phyloP scores from a whole-genome alignment of 2,888 invertebrate genomes.

The Sialis lutaria region DNA sequence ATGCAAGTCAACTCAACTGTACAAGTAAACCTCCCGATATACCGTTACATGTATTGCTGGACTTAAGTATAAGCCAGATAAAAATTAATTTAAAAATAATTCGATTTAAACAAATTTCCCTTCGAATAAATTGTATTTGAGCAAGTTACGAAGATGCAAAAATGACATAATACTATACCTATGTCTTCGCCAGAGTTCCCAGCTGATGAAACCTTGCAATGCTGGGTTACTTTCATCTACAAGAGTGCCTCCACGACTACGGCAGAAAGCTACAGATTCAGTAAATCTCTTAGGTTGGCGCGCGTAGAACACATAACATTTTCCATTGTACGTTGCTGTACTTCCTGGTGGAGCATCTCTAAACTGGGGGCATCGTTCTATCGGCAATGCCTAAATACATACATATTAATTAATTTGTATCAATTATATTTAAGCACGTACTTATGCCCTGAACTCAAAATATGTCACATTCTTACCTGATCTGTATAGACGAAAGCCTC shows the following conservation, averaged over 20 bases:
- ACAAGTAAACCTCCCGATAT: too few relatives aligned
- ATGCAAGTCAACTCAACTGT: too few relatives aligned
- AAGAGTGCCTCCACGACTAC: conserved; percentile 63
- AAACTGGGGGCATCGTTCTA: conserved; percentile 84
- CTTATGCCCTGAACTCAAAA: too few relatives aligned
- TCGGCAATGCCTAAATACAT: conserved; percentile 52
- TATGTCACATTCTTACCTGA: conserved; percentile 27
- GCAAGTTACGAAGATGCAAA: not conserved
- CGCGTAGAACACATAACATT: conserved; percentile 88
- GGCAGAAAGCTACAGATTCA: conserved; percentile 65
- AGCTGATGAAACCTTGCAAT: conserved; percentile 82
- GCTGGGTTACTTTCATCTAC: conserved; percentile 89
- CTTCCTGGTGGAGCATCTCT: conserved; percentile 85
- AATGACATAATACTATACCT: conserved; percentile 26
- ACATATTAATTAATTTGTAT: too few relatives aligned
- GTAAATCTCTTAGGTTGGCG: conserved; percentile 65
- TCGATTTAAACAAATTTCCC: not conserved
- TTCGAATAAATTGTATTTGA: not conserved
- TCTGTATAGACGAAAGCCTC: conserved; percentile 91
- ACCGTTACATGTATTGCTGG: too few relatives aligned
- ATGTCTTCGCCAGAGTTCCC: conserved; percentile 85
- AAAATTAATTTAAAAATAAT: not conserved
- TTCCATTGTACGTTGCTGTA: conserved; percentile 85
- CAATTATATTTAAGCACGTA: too few relatives aligned
- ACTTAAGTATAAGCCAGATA: not conserved